These are phyloP conservation scores for Cisticola juncidis DNA, from an alignment of 2,113 vertebrate genomes.

Conservation along the genomic window DNA sequence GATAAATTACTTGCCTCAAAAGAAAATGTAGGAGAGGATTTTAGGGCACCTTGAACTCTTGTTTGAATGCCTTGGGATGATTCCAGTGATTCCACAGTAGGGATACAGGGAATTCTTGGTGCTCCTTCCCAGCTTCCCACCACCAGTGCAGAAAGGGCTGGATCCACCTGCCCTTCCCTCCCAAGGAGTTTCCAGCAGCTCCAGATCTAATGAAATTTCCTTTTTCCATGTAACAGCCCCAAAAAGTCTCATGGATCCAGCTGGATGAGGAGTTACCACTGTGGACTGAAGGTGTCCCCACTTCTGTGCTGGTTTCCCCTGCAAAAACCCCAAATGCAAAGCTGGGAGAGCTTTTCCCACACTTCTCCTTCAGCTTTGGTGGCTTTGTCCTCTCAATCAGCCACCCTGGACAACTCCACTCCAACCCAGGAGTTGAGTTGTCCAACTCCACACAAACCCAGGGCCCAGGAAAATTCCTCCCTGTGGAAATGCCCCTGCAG, in stretches of 20 bases:
- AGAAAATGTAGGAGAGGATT: neutral
- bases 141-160: rapidly evolving
- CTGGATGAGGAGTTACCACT: neutral
- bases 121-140: neutral
- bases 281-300: neutral
- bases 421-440: no score
- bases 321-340: neutral
- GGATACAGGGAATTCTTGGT: neutral
- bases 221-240: neutral
- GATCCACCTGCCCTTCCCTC: neutral
- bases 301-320: neutral
- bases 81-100: neutral
- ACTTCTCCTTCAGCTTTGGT: neutral
- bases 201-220: neutral
- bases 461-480: neutral
- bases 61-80: rapidly evolving
- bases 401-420: neutral
- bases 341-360: neutral
- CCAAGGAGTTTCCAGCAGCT: neutral
- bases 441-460: neutral
- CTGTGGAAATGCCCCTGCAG: neutral
- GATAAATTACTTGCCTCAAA: neutral
- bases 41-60: neutral
- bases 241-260: neutral
- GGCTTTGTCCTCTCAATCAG: neutral